Conservation (phyloP, 2,113 vertebrate species). For the Falcunculus frontatus region DNA sequence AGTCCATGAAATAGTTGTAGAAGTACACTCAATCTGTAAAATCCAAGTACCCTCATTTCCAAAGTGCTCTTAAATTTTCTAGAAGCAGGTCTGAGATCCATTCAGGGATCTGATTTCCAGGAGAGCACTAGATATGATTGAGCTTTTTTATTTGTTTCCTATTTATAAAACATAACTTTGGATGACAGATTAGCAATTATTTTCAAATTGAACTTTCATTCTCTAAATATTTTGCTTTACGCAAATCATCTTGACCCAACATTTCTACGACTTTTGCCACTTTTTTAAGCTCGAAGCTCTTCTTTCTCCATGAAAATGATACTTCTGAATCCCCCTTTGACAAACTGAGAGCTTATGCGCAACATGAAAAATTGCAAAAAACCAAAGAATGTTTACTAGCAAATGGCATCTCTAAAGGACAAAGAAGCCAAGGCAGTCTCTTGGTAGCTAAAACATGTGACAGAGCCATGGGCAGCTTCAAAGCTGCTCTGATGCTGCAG, state of each 20-base stretch:
- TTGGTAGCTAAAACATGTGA: conserved; percentile 39
- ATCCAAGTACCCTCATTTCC: background rate
- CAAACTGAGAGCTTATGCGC: background rate
- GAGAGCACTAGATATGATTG: background rate
- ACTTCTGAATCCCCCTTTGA: background rate
- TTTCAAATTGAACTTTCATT: background rate
- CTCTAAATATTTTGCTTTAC: background rate
- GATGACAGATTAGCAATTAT: background rate
- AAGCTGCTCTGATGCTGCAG: conserved; percentile 49
- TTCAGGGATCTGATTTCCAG: background rate
- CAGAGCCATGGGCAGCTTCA: conserved; percentile 67
- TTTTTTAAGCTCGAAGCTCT: background rate
- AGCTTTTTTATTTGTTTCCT: background rate
- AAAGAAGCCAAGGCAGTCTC: conserved; percentile 51
- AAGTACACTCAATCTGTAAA: background rate
- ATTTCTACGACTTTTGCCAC: background rate
- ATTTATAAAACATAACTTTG: background rate
- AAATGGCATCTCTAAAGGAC: conserved; percentile 54
- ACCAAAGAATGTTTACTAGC: conserved; percentile 29
- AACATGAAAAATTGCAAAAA: background rate
- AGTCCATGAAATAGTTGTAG: background rate
- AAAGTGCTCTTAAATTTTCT: background rate
- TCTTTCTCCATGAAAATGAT: background rate
- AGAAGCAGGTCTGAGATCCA: background rate
- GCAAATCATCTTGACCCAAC: background rate